phyloP scores from a whole-genome alignment of 2,888 invertebrate genomes.

The Dendrolimus pini region DNA sequence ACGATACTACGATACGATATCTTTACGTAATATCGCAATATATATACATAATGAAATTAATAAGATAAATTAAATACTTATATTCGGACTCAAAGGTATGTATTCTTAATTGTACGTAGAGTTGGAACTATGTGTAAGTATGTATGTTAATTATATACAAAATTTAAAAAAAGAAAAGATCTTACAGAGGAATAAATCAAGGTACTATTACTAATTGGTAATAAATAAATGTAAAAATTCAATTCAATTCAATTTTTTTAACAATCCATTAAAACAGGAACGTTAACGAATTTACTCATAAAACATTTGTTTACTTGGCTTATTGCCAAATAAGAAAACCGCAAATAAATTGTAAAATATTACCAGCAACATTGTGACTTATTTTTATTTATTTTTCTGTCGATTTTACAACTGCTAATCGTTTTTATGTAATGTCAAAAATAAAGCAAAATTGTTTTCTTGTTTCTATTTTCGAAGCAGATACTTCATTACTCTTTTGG shows the following conservation, averaged over 20 bases:
- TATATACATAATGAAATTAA: too few species aligned
- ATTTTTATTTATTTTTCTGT: slow-evolving; percentile 26
- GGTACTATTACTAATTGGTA: background rate
- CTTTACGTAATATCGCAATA: too few species aligned
- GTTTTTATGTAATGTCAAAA: slow-evolving; percentile 4
- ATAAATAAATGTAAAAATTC: slow-evolving; percentile 5
- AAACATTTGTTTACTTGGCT: slow-evolving; percentile 28
- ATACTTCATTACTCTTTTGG: too few species aligned
- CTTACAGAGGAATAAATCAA: background rate
- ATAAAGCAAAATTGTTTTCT: slow-evolving; percentile 3
- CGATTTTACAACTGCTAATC: slow-evolving; percentile 1
- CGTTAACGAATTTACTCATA: background rate
- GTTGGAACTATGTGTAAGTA: too few species aligned
- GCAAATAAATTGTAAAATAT: slow-evolving; percentile 40
- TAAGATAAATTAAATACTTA: too few species aligned
- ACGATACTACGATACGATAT: too few species aligned
- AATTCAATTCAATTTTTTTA: background rate
- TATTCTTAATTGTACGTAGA: too few species aligned
- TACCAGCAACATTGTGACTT: slow-evolving; percentile 17
- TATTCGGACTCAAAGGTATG: too few species aligned
- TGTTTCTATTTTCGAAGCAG: too few species aligned
- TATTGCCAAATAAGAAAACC: slow-evolving; percentile 40
- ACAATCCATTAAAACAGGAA: slow-evolving; percentile 13
- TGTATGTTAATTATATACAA: too few species aligned
- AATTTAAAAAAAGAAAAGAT: too few species aligned